Evolutionary conservation across 2,113 vertebrate species (phyloP).

Genomic region (Ahaetulla prasina): DNA sequence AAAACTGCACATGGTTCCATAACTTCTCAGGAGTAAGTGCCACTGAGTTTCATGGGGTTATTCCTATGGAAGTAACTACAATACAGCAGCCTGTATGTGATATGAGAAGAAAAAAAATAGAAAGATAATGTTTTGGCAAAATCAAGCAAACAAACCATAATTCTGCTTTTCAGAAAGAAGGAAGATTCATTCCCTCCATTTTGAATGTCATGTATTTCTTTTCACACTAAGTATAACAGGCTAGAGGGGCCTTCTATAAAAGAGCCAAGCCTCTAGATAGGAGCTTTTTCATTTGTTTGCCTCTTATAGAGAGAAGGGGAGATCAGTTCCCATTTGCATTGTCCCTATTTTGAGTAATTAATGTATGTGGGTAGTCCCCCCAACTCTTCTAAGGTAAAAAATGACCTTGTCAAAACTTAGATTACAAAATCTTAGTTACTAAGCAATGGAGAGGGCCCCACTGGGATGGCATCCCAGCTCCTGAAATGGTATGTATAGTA

Average conservation of each 20-base stretch:
- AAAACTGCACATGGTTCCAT: background rate
- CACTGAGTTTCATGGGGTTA: background rate
- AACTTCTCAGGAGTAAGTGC: background rate
- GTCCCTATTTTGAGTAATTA: constrained; percentile 78
- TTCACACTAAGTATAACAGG: constrained; percentile 17
- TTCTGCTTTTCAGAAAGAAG: background rate
- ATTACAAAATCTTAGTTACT: constrained; percentile 79
- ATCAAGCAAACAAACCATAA: background rate
- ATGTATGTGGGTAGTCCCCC: constrained; percentile 69
- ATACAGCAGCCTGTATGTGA: background rate
- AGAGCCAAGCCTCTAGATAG: constrained; percentile 1
- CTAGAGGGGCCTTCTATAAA: background rate
- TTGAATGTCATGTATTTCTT: constrained; percentile 16
- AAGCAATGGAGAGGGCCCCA: constrained; percentile 71
- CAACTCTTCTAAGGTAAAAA: constrained; percentile 73
- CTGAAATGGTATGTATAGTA: constrained; percentile 75
- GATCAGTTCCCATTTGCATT: constrained; percentile 63
- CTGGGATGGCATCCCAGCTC: constrained; percentile 72
- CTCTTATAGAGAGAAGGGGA: constrained; percentile 43
- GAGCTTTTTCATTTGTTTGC: constrained; percentile 49
- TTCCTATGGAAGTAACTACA: background rate
- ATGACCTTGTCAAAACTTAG: constrained; percentile 81
- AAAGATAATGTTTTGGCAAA: background rate
- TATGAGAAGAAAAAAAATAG: background rate
- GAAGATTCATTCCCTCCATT: rapidly evolving